Base-by-base conservation (phyloP, 2,888 invertebrate genomes). In the Plagiodera versicolora region DNA sequence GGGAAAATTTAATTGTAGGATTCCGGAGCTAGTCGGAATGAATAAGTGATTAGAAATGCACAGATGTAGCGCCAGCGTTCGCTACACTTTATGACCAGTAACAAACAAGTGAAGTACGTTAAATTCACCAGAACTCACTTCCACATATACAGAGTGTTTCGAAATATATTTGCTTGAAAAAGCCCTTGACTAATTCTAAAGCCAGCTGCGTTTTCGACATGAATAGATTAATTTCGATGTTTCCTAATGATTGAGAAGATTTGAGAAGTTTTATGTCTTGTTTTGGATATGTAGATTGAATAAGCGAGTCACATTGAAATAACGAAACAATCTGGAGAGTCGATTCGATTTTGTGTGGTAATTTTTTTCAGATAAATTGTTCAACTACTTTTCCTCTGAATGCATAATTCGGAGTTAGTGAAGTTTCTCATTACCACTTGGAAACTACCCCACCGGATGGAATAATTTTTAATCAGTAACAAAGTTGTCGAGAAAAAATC, bases 1-100 rank as follows among this genome's bases (percentile, higher is more conserved):
- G 70, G 68, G 70, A 71, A 71, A 70, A 70, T 74, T 74, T 74
- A 75, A 74, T 75, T 75, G 74, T 71, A 61, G 70, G 73, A 74
- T 74, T 72, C 72, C 70, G 60, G 39, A 53, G 65, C 58, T 48
- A 56, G 52, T 44, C 56, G 62, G 62, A 62, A 62, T 62, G 62
- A 62, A 62, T 62, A 62, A 62, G 62, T 62, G 62, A 62, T 58
- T 62, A 62, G 62, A 58, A 62, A 55, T 62, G 58, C 58, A 58
- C 62, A 62, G 58, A 58, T 58, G 58, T 62, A 55, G 58, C 52
- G 39, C n/a, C 39, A 39, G 10, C 47, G 52, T 60, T 58, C 50
- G 55, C 57, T 20, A 24, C 51, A 50, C 39, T 54, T 24, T 18
- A 9, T 11, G 35, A 24, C 53, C 16, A 53, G 19, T 39, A n/a